Percentiles rank a stretch among this genome's conserved stretches.
These are phyloP conservation scores for Selenia dentaria DNA, from an alignment of 2,888 invertebrate genomes.

Conservation along the genomic window DNA sequence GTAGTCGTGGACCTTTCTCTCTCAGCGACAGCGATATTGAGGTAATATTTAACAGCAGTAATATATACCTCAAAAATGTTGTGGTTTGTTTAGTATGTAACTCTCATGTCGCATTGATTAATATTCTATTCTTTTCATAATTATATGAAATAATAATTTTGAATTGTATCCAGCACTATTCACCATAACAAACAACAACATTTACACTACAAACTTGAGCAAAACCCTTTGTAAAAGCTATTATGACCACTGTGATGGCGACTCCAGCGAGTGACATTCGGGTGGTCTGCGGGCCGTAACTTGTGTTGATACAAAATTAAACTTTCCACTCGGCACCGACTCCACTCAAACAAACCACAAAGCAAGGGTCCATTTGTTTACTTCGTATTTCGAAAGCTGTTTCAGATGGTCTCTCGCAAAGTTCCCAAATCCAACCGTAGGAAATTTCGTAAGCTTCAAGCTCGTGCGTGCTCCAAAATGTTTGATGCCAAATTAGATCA, in stretches of 20 bases:
- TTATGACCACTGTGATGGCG: slow-evolving; percentile 11
- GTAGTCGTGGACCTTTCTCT: slow-evolving; percentile 88
- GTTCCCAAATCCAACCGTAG: background rate
- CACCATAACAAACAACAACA: slow-evolving; percentile 1
- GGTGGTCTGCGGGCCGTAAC: slow-evolving; percentile 3
- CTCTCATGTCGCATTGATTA: too few species aligned
- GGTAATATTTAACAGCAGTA: too few species aligned
- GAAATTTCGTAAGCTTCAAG: background rate
- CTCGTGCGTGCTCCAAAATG: slow-evolving; percentile 25
- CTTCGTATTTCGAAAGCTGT: slow-evolving; percentile 39
- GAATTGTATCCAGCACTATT: background rate
- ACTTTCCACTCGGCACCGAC: slow-evolving; percentile 25
- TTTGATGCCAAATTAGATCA: slow-evolving; percentile 13
- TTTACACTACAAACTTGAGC: slow-evolving; percentile 10
- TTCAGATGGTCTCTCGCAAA: slow-evolving; percentile 29
- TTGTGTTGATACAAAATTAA: slow-evolving; percentile 40
- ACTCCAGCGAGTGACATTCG: slow-evolving; percentile 4
- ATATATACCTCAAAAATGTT: too few species aligned
- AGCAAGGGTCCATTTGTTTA: slow-evolving; percentile 41
- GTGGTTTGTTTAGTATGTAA: too few species aligned
- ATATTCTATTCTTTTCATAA: too few species aligned
- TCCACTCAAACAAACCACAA: slow-evolving; percentile 41
- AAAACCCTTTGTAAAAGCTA: slow-evolving; percentile 19
- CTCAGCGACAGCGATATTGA: slow-evolving; percentile 74
- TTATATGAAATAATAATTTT: slow-evolving; percentile 1